These are phyloP conservation scores for Nomada ferruginata DNA, from an alignment of 2,888 invertebrate genomes.

Conservation along the genomic window DNA sequence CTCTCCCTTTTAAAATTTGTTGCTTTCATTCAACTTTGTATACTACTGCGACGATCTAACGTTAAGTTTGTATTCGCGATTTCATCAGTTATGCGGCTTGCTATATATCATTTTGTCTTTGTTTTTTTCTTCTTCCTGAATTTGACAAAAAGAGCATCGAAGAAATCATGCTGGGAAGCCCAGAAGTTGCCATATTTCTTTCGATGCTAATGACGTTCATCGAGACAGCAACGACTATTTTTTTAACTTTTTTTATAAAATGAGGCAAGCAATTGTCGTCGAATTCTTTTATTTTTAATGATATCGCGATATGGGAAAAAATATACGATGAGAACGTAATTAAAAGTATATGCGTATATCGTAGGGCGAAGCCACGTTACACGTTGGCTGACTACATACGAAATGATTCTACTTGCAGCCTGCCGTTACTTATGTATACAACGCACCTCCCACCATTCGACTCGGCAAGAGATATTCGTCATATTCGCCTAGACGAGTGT, in stretches of 20 bases:
- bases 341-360: no score
- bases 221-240: conserved; percentile 27
- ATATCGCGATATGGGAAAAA: not conserved
- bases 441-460: not conserved
- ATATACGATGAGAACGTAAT: not conserved
- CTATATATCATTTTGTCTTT: conserved; percentile 26
- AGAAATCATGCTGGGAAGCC: conserved; percentile 38
- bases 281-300: not conserved
- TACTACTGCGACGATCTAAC: conserved; percentile 67
- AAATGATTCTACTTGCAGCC: not conserved
- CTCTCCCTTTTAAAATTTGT: not conserved
- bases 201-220: conserved; percentile 22
- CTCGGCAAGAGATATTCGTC: not conserved
- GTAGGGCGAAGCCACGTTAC: no score
- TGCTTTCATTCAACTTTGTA: conserved; percentile 34
- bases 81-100: conserved; percentile 72
- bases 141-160: conserved; percentile 22
- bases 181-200: conserved; percentile 36
- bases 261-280: not conserved
- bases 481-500: not conserved
- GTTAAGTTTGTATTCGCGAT: conserved; percentile 64
- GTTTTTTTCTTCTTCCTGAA: conserved; percentile 31
- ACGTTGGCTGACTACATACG: no score
- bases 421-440: not conserved
- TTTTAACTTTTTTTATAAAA: not conserved